Base-by-base conservation (phyloP, 2,113 vertebrate species). In the Leiothrix lutea region DNA sequence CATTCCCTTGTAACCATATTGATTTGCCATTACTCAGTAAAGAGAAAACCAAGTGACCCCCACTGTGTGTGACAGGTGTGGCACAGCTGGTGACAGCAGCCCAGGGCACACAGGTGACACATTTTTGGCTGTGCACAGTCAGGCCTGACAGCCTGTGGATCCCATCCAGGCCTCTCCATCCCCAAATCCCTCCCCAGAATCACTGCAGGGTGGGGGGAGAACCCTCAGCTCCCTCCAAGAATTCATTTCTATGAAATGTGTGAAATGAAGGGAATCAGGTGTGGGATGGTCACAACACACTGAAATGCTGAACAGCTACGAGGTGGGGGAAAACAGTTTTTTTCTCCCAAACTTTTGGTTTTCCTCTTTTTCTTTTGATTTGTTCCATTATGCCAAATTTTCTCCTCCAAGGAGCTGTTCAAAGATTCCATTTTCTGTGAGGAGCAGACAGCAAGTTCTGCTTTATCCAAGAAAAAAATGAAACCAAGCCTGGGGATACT, bases 401-500 rank as follows among this genome's bases (percentile, higher is more conserved):
- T 75, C 36, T 47, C 5, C 22, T 77, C 18, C 21, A 9, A 88
- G 44, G 57, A 60, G 69, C 86, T 82, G 78, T n/a, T 89, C 25
- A 23, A 35, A 26, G 50, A 58, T 54, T 40, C 54, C 0, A 8
- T 85, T 91, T 85, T 58, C 70, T 42, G 53, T 71, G 54, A 61
- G 86, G 14, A 54, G 70, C 45, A 86, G 78, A 40, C 35, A 79
- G 71, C 36, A 70, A 79, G 38, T 70, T 54, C 61, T 87, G n/a
- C 47, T 88, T 80, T 66, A 73, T 66, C 69, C 91, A 93, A 72
- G 67, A 50, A 95, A 95, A 50, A 95, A 94, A 54, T 0, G 1
- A 95, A 94, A 93, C 33, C 33, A 58, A 94, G 87, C 82, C 90
- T 0, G 12, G 38, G 71, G 85, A 85, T 80, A 92, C 50, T 91